A percentile compares a stretch with the other conserved stretches of the same genome.
phyloP scores from a whole-genome alignment of 1,140 invertebrate genomes.

The Argopecten irradians region DNA sequence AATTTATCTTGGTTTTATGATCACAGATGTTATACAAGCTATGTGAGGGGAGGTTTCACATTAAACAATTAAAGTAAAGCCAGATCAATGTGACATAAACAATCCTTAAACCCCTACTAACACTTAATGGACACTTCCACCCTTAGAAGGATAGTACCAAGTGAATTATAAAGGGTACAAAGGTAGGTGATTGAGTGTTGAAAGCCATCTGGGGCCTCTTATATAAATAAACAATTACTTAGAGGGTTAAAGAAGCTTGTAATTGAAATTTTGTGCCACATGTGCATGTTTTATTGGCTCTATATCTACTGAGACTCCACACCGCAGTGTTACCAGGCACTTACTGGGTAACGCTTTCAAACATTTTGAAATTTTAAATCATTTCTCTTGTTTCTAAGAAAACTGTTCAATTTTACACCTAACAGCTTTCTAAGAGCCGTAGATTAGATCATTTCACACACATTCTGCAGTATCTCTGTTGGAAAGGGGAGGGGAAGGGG shows the following conservation, averaged over 20 bases:
- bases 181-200: background rate
- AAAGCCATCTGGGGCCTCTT: background rate
- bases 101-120: background rate
- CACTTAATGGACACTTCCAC: background rate
- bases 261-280: constrained; percentile 22
- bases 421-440: background rate
- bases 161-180: background rate
- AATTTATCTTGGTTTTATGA: no score
- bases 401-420: background rate
- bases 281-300: background rate
- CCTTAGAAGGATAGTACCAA: background rate
- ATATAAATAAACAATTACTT: constrained; percentile 24
- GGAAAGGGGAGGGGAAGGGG: no score
- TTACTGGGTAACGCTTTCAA: background rate
- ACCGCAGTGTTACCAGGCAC: background rate
- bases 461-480: no score
- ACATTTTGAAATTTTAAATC: background rate
- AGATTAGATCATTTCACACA: no score
- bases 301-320: background rate
- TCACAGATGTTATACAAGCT: no score
- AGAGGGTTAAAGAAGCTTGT: background rate
- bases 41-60: no score
- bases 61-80: no score
- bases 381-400: background rate
- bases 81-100: background rate